A percentile compares a stretch with the other conserved stretches of the same genome.
phyloP scores from a whole-genome alignment of 2,113 vertebrate species.

The Tympanuchus pallidicinctus region DNA sequence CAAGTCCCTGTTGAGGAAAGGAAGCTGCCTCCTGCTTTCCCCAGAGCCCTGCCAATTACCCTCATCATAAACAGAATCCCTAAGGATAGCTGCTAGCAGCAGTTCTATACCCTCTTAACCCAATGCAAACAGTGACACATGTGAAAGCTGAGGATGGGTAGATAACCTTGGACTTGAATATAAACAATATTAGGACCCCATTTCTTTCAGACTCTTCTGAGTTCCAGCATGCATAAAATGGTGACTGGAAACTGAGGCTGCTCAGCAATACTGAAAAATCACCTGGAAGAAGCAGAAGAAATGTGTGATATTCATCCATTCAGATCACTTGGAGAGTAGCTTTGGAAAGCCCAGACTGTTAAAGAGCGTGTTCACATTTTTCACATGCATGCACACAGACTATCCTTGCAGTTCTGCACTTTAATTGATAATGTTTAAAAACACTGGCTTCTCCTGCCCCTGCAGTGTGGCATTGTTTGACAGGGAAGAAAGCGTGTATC shows the following conservation, averaged over 20 bases:
- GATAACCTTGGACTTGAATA: neutral
- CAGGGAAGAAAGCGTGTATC: neutral
- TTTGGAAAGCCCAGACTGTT: neutral
- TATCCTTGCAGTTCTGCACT: neutral
- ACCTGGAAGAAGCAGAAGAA: neutral
- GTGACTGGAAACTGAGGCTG: conserved; percentile 38
- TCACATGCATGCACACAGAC: neutral
- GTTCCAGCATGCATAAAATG: neutral
- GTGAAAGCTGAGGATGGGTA: neutral
- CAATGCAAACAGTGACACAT: neutral
- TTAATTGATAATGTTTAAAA: neutral
- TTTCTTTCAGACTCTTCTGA: neutral
- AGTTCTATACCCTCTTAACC: neutral
- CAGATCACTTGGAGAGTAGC: neutral
- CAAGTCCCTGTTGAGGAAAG: neutral
- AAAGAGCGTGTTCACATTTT: neutral
- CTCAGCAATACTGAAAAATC: conserved; percentile 10
- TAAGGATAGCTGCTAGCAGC: neutral
- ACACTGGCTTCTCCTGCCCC: neutral
- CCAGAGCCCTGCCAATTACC: neutral
- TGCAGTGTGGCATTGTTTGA: neutral
- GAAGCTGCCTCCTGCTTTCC: neutral
- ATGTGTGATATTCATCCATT: neutral
- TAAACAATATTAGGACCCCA: neutral
- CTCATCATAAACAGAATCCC: neutral